Conservation (phyloP, 2,888 invertebrate genomes). For the Drosophila picticornis region DNA sequence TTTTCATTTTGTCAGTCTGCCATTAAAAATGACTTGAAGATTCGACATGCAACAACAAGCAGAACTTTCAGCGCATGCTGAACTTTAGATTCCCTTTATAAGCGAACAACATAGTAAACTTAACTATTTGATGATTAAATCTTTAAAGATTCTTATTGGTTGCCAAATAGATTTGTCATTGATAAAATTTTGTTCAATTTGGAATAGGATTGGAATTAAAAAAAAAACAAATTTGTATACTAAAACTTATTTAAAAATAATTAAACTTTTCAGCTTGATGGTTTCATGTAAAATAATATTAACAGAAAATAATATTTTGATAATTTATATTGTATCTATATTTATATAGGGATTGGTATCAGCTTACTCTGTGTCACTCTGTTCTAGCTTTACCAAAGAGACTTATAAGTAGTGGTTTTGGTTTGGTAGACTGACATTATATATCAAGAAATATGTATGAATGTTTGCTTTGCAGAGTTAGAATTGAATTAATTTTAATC, state of each 20-base stretch:
- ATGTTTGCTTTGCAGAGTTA: background rate
- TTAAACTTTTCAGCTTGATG: background rate
- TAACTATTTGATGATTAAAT: background rate
- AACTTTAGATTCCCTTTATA: constrained; percentile 5
- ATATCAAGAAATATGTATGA: background rate
- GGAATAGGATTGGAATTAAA: background rate
- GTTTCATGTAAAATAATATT: background rate
- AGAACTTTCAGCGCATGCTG: background rate
- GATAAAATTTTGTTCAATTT: background rate
- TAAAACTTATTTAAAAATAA: background rate
- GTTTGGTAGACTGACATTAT: background rate
- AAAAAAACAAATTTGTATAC: background rate
- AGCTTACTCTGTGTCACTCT: background rate
- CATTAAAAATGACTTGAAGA: constrained; percentile 23
- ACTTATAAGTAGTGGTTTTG: too few relatives aligned
- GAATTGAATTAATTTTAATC: background rate
- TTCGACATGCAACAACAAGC: background rate
- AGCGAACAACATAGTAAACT: background rate
- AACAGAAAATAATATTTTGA: background rate
- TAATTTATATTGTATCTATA: background rate
- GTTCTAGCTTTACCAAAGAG: background rate
- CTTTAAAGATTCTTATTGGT: background rate
- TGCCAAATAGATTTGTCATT: too few relatives aligned
- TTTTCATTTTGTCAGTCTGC: constrained; percentile 28
- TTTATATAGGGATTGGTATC: background rate